These are phyloP conservation scores for Dryobotodes eremita DNA, from an alignment of 2,888 invertebrate genomes.

Conservation along the genomic window DNA sequence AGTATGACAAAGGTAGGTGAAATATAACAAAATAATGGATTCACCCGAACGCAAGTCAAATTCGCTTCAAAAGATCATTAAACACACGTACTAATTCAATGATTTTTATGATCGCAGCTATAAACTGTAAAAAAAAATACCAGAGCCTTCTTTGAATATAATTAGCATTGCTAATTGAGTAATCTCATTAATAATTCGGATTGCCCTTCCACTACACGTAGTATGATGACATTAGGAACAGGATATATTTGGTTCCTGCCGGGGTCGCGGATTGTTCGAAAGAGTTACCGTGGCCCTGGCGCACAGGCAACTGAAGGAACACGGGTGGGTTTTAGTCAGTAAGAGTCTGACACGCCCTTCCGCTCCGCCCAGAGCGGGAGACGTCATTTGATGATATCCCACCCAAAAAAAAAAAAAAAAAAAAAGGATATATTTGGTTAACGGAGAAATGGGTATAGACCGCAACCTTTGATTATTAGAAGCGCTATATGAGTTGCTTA, in stretches of 20 bases:
- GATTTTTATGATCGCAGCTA: constrained; percentile 32
- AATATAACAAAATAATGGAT: not conserved
- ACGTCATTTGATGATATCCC: too few relatives aligned
- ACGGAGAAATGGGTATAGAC: constrained; percentile 1
- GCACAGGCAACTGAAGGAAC: too few relatives aligned
- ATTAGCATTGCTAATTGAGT: constrained; percentile 32
- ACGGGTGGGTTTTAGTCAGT: too few relatives aligned
- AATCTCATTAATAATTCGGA: constrained; percentile 26
- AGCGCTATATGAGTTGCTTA: not conserved
- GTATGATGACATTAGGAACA: constrained; percentile 17
- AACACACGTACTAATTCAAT: constrained; percentile 26
- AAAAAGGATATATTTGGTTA: constrained; percentile 27
- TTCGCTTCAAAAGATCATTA: constrained; percentile 6
- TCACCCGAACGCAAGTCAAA: not conserved
- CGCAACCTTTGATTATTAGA: not conserved
- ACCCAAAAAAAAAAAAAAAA: too few relatives aligned
- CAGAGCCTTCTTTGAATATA: constrained; percentile 23
- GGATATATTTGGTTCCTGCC: constrained; percentile 33
- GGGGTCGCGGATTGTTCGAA: too few relatives aligned
- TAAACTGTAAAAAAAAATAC: constrained; percentile 28
- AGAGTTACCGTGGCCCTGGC: too few relatives aligned
- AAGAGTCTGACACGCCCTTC: too few relatives aligned
- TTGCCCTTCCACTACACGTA: constrained; percentile 15
- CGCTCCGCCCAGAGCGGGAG: too few relatives aligned
- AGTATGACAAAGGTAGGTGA: not conserved